phyloP scores from a whole-genome alignment of 2,113 vertebrate genomes.

The Helogale parvula region DNA sequence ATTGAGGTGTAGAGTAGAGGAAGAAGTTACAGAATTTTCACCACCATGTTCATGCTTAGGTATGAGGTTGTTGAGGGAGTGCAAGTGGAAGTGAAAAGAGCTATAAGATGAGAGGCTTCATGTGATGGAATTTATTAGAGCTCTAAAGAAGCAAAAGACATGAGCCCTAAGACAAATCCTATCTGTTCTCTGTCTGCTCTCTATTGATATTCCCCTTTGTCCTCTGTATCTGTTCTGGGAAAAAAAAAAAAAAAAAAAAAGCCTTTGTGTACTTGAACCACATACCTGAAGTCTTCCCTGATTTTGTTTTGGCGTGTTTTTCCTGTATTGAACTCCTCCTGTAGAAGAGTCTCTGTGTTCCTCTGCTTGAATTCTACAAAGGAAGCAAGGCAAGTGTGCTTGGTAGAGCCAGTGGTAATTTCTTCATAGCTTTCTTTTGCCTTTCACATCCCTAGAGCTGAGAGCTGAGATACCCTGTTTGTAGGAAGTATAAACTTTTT shows the following conservation, averaged over 20 bases:
- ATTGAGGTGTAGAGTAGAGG: slow-evolving; percentile 2
- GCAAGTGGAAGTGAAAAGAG: slow-evolving; percentile 1
- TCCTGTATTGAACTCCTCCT: slow-evolving; percentile 6
- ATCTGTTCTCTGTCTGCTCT: neutral
- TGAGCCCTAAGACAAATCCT: neutral
- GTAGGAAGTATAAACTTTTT: slow-evolving; percentile 47
- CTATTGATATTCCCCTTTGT: neutral
- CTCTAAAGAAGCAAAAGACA: neutral
- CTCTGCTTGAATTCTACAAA: slow-evolving; percentile 53
- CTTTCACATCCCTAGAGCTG: slow-evolving; percentile 19
- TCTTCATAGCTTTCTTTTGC: slow-evolving; percentile 39
- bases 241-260: neutral
- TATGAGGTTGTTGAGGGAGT: slow-evolving; percentile 16
- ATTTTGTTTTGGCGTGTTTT: slow-evolving; percentile 32
- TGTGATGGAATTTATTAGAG: neutral
- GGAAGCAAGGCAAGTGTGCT: slow-evolving; percentile 45
- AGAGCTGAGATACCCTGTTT: slow-evolving; percentile 49
- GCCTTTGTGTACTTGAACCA: neutral
- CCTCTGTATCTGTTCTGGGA: neutral
- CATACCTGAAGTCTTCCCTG: neutral
- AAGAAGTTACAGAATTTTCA: slow-evolving; percentile 24
- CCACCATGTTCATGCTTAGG: neutral
- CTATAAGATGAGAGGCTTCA: neutral
- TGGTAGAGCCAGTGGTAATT: slow-evolving; percentile 61
- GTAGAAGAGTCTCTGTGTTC: slow-evolving; percentile 65